Evolutionary conservation across 2,888 invertebrate genomes (phyloP).

Genomic region (Dryobota labecula): DNA sequence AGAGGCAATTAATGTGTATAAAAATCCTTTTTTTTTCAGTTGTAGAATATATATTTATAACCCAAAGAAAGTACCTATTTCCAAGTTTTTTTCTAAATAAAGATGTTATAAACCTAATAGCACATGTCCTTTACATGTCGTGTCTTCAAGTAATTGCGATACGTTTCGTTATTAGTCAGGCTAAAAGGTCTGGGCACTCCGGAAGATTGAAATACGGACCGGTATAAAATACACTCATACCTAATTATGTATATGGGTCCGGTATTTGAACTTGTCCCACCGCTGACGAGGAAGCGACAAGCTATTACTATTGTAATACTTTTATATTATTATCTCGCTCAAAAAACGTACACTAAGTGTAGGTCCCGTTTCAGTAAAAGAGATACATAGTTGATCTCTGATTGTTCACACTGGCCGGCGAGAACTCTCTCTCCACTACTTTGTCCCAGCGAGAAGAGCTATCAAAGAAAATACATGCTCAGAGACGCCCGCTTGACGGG

Average conservation of each 20-base stretch:
- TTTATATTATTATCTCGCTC: not conserved
- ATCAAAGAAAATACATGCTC: not conserved
- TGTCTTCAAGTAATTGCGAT: constrained; percentile 49
- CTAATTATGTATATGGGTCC: too few species aligned
- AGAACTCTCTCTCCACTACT: not conserved
- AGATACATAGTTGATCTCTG: not conserved
- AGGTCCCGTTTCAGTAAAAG: not conserved
- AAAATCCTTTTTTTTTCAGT: not conserved
- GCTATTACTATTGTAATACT: too few species aligned
- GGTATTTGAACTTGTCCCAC: not conserved
- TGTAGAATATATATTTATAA: not conserved
- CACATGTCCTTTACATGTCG: constrained; percentile 17
- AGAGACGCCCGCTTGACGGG: not conserved
- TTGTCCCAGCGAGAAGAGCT: not conserved
- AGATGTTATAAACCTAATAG: not conserved
- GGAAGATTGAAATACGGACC: constrained; percentile 36
- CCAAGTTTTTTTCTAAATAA: not conserved
- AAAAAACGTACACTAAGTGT: not conserved
- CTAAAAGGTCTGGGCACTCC: constrained; percentile 44
- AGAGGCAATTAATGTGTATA: not conserved
- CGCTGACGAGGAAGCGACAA: not conserved
- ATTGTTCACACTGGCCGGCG: not conserved
- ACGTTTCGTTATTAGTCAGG: constrained; percentile 38
- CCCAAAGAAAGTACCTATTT: not conserved
- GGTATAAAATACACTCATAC: not conserved